These are phyloP conservation scores for Formica selysi DNA, from an alignment of 1,140 invertebrate genomes.

Conservation along the genomic window DNA sequence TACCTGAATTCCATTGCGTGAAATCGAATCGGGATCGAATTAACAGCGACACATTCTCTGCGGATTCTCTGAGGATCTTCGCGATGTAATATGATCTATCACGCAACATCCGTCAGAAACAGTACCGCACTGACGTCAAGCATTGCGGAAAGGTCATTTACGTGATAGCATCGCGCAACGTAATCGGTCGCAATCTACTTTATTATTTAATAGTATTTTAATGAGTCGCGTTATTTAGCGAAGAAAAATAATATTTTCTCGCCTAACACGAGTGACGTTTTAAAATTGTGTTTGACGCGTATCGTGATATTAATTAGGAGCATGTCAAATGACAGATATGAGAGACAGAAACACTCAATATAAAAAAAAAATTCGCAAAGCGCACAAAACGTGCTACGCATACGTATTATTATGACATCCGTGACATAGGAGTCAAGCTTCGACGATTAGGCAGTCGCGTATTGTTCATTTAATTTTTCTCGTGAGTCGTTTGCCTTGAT, in stretches of 20 bases:
- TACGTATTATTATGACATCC: conserved; percentile 36
- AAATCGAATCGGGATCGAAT: neutral
- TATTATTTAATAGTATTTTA: conserved; percentile 55
- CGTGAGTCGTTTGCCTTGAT: conserved; percentile 71
- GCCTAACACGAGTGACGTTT: conserved; percentile 11
- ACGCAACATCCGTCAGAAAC: conserved; percentile 21
- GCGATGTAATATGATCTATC: conserved; percentile 1
- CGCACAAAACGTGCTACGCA: conserved; percentile 15
- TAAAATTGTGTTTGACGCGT: neutral
- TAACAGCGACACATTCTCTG: neutral
- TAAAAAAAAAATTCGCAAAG: conserved; percentile 4
- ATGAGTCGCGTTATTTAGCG: neutral
- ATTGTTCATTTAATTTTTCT: conserved; percentile 69
- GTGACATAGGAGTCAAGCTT: conserved; percentile 64
- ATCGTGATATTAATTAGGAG: neutral
- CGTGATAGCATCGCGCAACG: conserved; percentile 20
- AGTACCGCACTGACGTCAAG: conserved; percentile 45
- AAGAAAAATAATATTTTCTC: neutral
- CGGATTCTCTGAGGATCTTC: neutral
- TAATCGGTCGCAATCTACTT: conserved; percentile 17
- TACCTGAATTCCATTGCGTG: neutral
- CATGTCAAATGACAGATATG: neutral
- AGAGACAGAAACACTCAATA: conserved; percentile 9
- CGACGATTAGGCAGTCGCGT: conserved; percentile 56
- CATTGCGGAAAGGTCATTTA: conserved; percentile 25